A percentile compares a stretch with the other conserved stretches of the same genome.
Conservation (phyloP, 2,888 invertebrate genomes). For the Junonia oenone region DNA sequence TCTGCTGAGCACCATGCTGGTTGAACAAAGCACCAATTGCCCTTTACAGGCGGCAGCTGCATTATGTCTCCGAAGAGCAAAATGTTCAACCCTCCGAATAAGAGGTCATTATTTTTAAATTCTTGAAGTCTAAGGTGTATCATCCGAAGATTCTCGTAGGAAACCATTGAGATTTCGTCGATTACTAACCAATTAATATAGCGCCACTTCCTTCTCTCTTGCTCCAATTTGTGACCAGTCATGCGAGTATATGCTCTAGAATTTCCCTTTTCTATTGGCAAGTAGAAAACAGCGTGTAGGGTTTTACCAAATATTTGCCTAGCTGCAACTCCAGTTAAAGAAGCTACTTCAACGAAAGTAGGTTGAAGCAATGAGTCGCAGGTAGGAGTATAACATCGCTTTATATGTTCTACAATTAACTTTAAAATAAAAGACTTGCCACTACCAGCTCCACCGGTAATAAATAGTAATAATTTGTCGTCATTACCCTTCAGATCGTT, state of each 20-base stretch:
- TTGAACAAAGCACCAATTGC: slow-evolving; percentile 32
- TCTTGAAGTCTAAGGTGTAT: slow-evolving; percentile 31
- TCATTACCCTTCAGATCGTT: background rate
- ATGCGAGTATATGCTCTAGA: slow-evolving; percentile 13
- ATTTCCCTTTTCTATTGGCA: slow-evolving; percentile 35
- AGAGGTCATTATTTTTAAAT: slow-evolving; percentile 26
- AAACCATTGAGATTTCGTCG: slow-evolving; percentile 38
- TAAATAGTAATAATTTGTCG: slow-evolving; percentile 31
- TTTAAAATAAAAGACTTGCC: slow-evolving; percentile 35
- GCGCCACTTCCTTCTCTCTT: slow-evolving; percentile 36
- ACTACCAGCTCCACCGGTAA: slow-evolving; percentile 38
- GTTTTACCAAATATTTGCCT: slow-evolving; percentile 32
- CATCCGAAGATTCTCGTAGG: slow-evolving; percentile 34
- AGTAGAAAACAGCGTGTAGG: slow-evolving; percentile 27
- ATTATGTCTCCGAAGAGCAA: slow-evolving; percentile 35
- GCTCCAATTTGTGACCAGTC: slow-evolving; percentile 21
- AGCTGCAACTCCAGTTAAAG: slow-evolving; percentile 31
- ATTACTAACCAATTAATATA: slow-evolving; percentile 35
- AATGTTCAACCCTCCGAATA: slow-evolving; percentile 30
- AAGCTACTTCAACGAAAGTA: slow-evolving; percentile 31
- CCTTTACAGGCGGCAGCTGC: slow-evolving; percentile 38
- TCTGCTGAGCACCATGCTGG: slow-evolving; percentile 28
- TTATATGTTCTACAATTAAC: slow-evolving; percentile 36
- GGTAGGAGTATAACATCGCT: slow-evolving; percentile 28
- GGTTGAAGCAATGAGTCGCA: slow-evolving; percentile 27